Percentiles rank a stretch among this genome's conserved stretches.
These are phyloP conservation scores for Ammodytes dubius DNA, from an alignment of 2,113 vertebrate species.

Conservation along the genomic window DNA sequence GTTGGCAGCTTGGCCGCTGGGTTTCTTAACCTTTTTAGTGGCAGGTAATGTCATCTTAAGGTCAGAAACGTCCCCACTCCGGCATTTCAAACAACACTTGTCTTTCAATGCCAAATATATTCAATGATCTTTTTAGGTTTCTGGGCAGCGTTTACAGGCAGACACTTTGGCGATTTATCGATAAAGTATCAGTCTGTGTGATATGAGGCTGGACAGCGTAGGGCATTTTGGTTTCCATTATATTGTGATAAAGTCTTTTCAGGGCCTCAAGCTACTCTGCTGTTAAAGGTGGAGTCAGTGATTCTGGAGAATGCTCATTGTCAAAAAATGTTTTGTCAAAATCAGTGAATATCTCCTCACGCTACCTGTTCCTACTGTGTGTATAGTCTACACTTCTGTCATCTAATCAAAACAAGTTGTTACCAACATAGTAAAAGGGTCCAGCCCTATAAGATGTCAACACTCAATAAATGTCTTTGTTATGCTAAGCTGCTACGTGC, in stretches of 20 bases:
- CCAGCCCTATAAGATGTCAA: no score
- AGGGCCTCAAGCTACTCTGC: background rate
- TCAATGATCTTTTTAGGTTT: background rate
- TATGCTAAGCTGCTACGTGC: no score
- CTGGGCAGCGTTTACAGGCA: background rate
- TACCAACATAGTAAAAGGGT: no score
- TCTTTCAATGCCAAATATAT: background rate
- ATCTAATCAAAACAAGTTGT: no score
- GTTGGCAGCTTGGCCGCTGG: background rate
- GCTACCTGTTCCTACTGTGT: no score
- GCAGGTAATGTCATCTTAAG: constrained; percentile 13
- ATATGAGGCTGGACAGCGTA: background rate
- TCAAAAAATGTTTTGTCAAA: no score
- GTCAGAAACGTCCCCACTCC: background rate
- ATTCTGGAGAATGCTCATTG: no score
- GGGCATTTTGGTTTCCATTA: background rate
- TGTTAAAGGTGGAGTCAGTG: no score
- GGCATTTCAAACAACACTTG: background rate
- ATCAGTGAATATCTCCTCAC: no score
- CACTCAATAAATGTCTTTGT: no score
- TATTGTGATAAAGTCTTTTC: background rate
- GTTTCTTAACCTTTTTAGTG: constrained; percentile 7
- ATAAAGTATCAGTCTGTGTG: background rate
- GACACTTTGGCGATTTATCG: background rate
- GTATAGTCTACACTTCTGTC: no score